Evolutionary conservation across 2,797 vertebrate genomes (phyloP).

Genomic region (Rhinophrynus dorsalis): DNA sequence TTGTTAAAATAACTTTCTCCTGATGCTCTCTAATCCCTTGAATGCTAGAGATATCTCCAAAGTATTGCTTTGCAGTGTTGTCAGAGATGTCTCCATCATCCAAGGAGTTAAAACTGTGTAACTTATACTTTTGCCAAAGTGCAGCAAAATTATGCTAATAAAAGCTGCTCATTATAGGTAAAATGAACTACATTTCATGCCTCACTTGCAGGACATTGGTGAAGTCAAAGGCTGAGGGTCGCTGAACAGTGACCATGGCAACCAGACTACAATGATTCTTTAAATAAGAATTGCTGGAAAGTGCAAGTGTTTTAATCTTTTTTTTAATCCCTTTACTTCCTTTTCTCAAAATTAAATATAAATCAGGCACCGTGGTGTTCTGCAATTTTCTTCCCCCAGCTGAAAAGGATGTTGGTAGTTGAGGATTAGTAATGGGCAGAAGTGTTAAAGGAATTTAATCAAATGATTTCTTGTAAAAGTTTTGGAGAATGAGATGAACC

Average conservation of each 20-base stretch:
- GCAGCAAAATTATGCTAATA: too few species aligned
- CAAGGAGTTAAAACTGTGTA: too few species aligned
- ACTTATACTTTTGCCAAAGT: too few species aligned
- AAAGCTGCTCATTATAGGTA: too few species aligned
- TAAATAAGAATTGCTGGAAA: conserved; percentile 61
- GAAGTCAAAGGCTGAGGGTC: conserved; percentile 60
- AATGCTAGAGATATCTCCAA: too few species aligned
- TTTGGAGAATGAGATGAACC: conserved; percentile 57
- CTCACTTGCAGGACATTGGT: too few species aligned
- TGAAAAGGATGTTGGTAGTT: conserved; percentile 67
- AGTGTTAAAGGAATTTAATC: conserved; percentile 70
- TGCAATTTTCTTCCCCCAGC: conserved; percentile 60
- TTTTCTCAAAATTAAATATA: conserved; percentile 74
- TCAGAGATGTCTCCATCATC: too few species aligned
- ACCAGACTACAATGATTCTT: conserved; percentile 65
- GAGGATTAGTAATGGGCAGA: conserved; percentile 66
- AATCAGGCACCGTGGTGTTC: conserved; percentile 63
- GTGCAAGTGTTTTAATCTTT: conserved; percentile 75
- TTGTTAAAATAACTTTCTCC: too few species aligned
- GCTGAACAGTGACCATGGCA: conserved; percentile 67
- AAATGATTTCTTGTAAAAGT: conserved; percentile 69
- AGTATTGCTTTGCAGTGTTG: too few species aligned
- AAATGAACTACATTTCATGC: too few species aligned
- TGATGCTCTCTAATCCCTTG: too few species aligned
- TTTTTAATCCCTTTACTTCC: conserved; percentile 74